phyloP scores from a whole-genome alignment of 1,140 invertebrate genomes.

The Tetramorium simillimum region DNA sequence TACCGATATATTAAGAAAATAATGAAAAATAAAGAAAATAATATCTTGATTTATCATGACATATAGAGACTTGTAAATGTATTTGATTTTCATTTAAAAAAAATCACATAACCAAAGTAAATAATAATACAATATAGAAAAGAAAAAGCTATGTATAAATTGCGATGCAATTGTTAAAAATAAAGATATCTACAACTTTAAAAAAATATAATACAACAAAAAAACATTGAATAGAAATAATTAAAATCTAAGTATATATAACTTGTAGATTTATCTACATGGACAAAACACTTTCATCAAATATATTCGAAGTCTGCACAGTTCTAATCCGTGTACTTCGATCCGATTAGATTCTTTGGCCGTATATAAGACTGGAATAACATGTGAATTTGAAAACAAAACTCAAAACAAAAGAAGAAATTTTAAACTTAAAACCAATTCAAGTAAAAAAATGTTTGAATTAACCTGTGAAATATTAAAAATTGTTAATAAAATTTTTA shows the following conservation, averaged over 20 bases:
- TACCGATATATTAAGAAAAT: background rate
- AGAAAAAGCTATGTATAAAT: background rate
- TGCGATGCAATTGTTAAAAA: background rate
- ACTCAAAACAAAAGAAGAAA: background rate
- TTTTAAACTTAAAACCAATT: background rate
- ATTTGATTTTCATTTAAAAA: background rate
- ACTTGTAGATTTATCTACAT: background rate
- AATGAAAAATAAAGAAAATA: background rate
- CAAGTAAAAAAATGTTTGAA: background rate
- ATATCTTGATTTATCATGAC: background rate
- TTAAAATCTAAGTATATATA: conserved; percentile 4
- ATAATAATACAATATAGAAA: background rate
- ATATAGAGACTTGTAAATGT: background rate
- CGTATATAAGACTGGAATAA: background rate
- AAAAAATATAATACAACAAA: background rate
- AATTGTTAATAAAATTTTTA: background rate
- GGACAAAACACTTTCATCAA: background rate
- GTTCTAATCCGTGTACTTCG: background rate
- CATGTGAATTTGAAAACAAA: background rate
- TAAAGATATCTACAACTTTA: conserved; percentile 5
- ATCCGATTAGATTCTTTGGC: background rate
- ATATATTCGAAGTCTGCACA: background rate
- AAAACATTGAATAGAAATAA: background rate
- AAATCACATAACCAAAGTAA: background rate
- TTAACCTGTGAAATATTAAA: background rate